Conservation (phyloP, 2,888 invertebrate species). For the Myopa tessellatipennis region DNA sequence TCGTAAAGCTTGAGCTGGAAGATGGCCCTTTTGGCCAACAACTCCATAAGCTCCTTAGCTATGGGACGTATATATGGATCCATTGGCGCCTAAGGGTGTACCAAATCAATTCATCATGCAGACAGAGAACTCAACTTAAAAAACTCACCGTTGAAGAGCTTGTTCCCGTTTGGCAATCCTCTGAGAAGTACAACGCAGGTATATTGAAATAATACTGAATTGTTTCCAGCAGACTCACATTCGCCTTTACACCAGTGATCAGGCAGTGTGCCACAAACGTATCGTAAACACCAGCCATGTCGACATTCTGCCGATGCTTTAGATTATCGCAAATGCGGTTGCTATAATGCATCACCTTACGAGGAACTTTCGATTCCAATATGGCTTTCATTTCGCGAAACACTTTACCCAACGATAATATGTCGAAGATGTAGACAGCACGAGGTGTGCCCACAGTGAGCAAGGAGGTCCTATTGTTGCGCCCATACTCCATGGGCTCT, state of each 20-base stretch:
- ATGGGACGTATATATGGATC: conserved; percentile 51
- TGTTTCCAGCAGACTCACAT: conserved; percentile 48
- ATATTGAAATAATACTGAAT: conserved; percentile 50
- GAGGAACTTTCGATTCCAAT: conserved; percentile 51
- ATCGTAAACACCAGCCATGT: conserved; percentile 55
- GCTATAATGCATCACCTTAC: conserved; percentile 54
- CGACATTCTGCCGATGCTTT: conserved; percentile 51
- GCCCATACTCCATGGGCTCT: conserved; percentile 53
- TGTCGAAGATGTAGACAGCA: conserved; percentile 56
- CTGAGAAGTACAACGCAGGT: conserved; percentile 49
- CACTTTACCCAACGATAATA: conserved; percentile 52
- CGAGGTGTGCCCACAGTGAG: conserved; percentile 51
- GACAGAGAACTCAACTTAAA: not conserved
- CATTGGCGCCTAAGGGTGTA: conserved; percentile 28
- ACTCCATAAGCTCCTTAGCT: conserved; percentile 36
- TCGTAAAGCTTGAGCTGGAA: conserved; percentile 56
- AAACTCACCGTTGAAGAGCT: not conserved
- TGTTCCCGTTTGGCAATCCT: not conserved
- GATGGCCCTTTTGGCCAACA: conserved; percentile 51
- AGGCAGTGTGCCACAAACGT: conserved; percentile 55
- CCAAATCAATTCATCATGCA: not conserved
- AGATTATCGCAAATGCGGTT: conserved; percentile 54
- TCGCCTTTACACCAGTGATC: conserved; percentile 45
- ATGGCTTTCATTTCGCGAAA: conserved; percentile 54
- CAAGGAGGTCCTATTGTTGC: conserved; percentile 51